These are phyloP conservation scores for Eulemur mongoz DNA, from an alignment of 2,797 vertebrate genomes.

Conservation along the genomic window DNA sequence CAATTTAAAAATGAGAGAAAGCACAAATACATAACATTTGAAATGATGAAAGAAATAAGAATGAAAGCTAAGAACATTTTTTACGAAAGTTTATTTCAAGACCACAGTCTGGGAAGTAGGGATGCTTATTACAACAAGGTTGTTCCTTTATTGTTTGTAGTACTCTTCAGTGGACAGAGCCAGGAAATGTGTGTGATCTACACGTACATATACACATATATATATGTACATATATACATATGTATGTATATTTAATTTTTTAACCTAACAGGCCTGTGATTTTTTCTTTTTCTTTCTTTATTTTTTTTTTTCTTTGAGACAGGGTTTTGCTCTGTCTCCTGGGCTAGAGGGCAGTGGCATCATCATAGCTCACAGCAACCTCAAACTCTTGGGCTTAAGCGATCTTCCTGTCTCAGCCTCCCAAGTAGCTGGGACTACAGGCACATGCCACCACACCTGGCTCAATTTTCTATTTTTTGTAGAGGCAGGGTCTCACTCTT, in stretches of 20 bases:
- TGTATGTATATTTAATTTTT: background rate
- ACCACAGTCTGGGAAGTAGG: background rate
- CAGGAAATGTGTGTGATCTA: background rate
- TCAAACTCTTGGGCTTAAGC: background rate
- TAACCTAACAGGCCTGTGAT: background rate
- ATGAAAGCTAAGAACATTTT: background rate
- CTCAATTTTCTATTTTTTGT: background rate
- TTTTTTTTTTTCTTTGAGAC: too few species aligned
- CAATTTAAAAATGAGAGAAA: background rate
- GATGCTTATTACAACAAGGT: background rate
- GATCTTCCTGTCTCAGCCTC: background rate
- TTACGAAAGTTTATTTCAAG: background rate
- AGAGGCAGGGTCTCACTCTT: background rate
- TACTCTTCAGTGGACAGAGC: background rate
- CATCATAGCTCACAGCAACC: too few species aligned
- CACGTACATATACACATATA: too few species aligned
- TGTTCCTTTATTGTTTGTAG: background rate
- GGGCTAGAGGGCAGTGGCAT: too few species aligned
- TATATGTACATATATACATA: background rate
- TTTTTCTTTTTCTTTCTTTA: too few species aligned
- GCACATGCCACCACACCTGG: background rate
- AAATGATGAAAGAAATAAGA: background rate
- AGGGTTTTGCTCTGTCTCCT: too few species aligned
- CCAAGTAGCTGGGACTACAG: background rate
- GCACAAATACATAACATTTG: background rate